A percentile compares a stretch with the other conserved stretches of the same genome.
These are phyloP conservation scores for Etheostoma nigrum DNA, from an alignment of 2,797 vertebrate species.

Conservation along the genomic window DNA sequence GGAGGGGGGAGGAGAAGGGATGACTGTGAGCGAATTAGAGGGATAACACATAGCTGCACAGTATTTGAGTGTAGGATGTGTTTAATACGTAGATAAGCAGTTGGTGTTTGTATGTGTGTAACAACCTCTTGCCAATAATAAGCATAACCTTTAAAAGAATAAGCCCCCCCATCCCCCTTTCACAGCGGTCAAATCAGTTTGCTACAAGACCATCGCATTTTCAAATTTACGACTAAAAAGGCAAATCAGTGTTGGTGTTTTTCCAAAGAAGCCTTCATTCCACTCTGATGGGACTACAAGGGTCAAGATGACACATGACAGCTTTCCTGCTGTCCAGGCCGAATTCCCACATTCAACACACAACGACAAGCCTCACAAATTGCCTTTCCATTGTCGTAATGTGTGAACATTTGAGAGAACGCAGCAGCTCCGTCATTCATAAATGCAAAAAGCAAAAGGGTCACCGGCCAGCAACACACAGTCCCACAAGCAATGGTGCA, in stretches of 20 bases:
- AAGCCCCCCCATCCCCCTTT: background rate
- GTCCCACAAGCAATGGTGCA: conserved; percentile 37
- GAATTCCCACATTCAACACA: conserved; percentile 48
- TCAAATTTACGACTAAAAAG: conserved; percentile 36
- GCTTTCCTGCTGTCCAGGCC: conserved; percentile 17
- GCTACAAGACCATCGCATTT: conserved; percentile 8
- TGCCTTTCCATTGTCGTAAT: conserved; percentile 31
- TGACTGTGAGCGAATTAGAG: conserved; percentile 38
- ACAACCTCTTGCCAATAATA: conserved; percentile 25
- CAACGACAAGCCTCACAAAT: conserved; percentile 53
- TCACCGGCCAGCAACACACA: conserved; percentile 52
- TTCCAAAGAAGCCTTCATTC: conserved; percentile 2
- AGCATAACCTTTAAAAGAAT: conserved; percentile 24
- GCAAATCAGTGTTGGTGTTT: conserved; percentile 6
- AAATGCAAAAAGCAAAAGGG: conserved; percentile 40
- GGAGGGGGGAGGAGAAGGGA: conserved; percentile 23
- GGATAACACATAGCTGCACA: conserved; percentile 56
- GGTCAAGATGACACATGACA: conserved; percentile 48
- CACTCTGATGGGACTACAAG: conserved; percentile 25
- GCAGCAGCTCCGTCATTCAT: conserved; percentile 33
- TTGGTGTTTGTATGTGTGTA: conserved; percentile 8
- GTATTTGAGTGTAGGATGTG: conserved; percentile 59
- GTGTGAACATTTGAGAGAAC: conserved; percentile 23
- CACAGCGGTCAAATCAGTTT: conserved; percentile 1
- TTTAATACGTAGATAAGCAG: conserved; percentile 59